Conservation (phyloP, 2,888 invertebrate genomes). For the Mimas tiliae region DNA sequence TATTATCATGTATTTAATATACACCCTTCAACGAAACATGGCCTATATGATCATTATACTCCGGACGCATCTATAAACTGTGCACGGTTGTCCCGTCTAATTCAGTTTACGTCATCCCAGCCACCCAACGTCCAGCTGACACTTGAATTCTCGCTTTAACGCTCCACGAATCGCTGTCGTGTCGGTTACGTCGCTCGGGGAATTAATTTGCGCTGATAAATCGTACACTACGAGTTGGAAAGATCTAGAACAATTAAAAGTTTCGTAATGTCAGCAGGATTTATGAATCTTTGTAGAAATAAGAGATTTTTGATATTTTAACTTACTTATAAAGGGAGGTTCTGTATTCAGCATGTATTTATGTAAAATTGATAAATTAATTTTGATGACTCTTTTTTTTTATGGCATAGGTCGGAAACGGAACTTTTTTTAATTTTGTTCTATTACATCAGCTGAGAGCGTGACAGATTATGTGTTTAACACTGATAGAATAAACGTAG, state of each 20-base stretch:
- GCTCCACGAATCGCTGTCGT: constrained; percentile 24
- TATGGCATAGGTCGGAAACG: no score
- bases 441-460: no score
- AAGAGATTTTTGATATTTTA: no score
- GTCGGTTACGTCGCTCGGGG: constrained; percentile 17
- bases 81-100: constrained; percentile 24
- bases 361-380: no score
- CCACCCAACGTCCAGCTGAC: constrained; percentile 19
- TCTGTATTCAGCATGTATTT: no score
- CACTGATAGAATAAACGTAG: no score
- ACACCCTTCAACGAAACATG: neutral
- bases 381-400: no score
- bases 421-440: no score
- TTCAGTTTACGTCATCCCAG: constrained; percentile 23
- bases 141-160: constrained; percentile 21
- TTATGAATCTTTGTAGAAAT: neutral
- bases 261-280: neutral
- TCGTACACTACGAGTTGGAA: neutral
- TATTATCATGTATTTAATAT: no score
- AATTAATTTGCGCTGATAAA: constrained; percentile 23
- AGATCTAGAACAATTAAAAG: constrained; percentile 23
- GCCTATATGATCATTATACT: neutral
- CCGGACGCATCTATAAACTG: constrained; percentile 10
- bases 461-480: no score
- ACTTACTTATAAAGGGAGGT: no score